Conservation (phyloP, 2,888 invertebrate genomes). For the Plebejus argus region DNA sequence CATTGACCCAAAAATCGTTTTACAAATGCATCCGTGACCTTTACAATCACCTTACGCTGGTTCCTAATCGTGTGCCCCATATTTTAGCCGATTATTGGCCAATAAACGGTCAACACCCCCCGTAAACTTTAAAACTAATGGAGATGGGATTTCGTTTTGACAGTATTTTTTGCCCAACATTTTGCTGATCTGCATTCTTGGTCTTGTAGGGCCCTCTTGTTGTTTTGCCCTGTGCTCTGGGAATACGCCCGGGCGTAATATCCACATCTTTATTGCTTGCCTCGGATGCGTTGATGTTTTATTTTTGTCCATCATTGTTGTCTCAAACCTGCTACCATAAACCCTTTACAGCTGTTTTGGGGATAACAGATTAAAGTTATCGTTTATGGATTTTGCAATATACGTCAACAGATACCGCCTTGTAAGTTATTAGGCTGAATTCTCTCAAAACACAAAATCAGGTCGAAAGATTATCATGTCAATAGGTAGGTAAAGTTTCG, state of each 20-base stretch:
- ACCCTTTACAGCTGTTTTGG: neutral
- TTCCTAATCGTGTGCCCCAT: constrained; percentile 54
- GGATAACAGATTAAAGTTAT: neutral
- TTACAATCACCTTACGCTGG: constrained; percentile 49
- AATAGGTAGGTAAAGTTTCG: neutral
- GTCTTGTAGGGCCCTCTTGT: constrained; percentile 52
- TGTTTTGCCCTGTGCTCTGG: constrained; percentile 50
- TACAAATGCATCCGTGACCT: constrained; percentile 44
- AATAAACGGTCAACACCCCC: constrained; percentile 40
- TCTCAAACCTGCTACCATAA: constrained; percentile 2
- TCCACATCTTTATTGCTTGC: constrained; percentile 44
- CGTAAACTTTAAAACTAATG: constrained; percentile 61
- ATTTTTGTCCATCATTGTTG: constrained; percentile 13
- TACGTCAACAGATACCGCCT: neutral
- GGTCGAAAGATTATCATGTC: neutral
- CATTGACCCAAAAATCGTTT: constrained; percentile 27
- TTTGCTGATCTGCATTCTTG: constrained; percentile 37
- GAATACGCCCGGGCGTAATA: constrained; percentile 37
- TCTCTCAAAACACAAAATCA: neutral
- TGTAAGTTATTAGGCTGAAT: neutral
- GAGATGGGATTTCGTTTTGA: constrained; percentile 50
- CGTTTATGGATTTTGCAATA: neutral
- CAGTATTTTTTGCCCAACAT: constrained; percentile 51
- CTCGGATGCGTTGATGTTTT: neutral
- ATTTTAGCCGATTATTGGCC: constrained; percentile 36